Conservation (phyloP, 2,888 invertebrate species). For the Euplexia lucipara region DNA sequence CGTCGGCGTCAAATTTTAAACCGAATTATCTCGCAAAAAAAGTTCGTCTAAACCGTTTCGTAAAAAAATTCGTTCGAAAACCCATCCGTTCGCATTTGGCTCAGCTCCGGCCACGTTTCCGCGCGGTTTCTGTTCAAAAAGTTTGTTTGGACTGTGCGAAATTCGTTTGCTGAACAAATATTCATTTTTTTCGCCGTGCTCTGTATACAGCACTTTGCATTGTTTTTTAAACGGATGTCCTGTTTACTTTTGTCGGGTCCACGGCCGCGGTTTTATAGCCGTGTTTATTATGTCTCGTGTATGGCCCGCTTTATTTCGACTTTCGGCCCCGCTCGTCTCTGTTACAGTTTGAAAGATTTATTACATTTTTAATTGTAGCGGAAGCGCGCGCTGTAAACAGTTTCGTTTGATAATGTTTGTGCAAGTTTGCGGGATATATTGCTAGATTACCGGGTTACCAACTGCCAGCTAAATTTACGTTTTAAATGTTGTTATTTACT, state of each 20-base stretch:
- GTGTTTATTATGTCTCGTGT: conserved; percentile 73
- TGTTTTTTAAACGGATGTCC: conserved; percentile 83
- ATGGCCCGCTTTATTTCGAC: conserved; percentile 63
- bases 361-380: conserved; percentile 65
- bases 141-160: conserved; percentile 78
- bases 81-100: conserved; percentile 68
- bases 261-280: conserved; percentile 72
- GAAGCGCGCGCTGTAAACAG: conserved; percentile 50
- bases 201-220: conserved; percentile 75
- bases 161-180: conserved; percentile 80
- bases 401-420: conserved; percentile 58
- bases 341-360: conserved; percentile 72
- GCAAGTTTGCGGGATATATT: conserved; percentile 52
- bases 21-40: conserved; percentile 69
- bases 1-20: conserved; percentile 66
- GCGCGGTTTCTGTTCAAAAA: conserved; percentile 77
- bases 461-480: conserved; percentile 44
- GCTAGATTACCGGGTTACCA: conserved; percentile 54
- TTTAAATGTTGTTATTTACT: conserved; percentile 54
- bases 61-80: conserved; percentile 71
- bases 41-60: conserved; percentile 64
- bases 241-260: conserved; percentile 77
- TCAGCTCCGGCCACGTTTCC: conserved; percentile 66
- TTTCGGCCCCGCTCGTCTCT: conserved; percentile 64
- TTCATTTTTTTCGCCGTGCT: conserved; percentile 72